Base-by-base conservation (phyloP, 2,797 vertebrate species). In the Neostethus bicornis region DNA sequence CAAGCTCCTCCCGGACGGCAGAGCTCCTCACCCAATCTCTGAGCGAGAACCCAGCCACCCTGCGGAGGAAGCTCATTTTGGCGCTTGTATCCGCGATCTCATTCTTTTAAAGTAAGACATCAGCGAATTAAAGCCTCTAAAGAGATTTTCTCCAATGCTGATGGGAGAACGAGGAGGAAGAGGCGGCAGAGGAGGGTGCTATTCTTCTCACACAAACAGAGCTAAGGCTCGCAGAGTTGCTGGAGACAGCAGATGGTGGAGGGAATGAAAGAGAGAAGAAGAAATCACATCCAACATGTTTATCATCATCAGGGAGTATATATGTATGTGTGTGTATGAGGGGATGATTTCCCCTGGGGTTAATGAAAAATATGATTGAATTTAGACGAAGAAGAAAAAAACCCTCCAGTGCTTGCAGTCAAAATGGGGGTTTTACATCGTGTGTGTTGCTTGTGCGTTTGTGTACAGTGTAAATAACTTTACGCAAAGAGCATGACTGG, bases 201-300 rank as follows among this genome's bases (percentile, higher is more conserved):
- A 47, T 73, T 73, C 58, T 73, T 74, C 64, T 21, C 23, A 53
- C 67, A 38, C 65, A 66, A 70, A 70, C 56, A 51, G 45, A 57
- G 50, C 43, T 8, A 45, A 43, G 34, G 62, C 72, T 41, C 29
- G 66, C 29, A 45, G 80, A 68, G 81, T 74, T 75, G 71, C 73
- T 71, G 77, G 51, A 20, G 58, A 65, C 47, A 65, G 79, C 77
- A 85, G 81, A 84, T 77, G 78, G 84, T 59, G 72, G 64, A 64
- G 35, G 69, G 81, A 84, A 76, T 59, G 71, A 79, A 82, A 82
- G 73, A 73, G 84, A 83, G 86, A 87, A 80, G 86, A 84, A 83
- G 83, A 86, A 79, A 81, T 77, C 72, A 61, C 66, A 73, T 79
- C 79, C 79, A 82, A 77, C 77, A 69, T 79, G 79, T 85, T 87